These are phyloP conservation scores for Dasyurus viverrinus DNA, from an alignment of 2,113 vertebrate genomes.

Conservation along the genomic window DNA sequence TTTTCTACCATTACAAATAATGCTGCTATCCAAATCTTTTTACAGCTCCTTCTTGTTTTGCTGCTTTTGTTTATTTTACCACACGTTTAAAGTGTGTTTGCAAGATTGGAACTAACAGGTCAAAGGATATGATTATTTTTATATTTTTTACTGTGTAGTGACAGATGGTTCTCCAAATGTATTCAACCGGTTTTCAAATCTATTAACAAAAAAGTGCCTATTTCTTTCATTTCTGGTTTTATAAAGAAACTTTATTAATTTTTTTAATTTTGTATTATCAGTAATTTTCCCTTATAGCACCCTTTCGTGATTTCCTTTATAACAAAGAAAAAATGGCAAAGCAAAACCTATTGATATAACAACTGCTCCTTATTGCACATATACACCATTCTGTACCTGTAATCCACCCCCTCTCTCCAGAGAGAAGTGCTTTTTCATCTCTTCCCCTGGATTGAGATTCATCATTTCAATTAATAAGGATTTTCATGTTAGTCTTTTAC, in stretches of 20 bases:
- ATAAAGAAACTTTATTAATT: neutral
- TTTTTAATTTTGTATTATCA: neutral
- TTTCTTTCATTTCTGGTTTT: neutral
- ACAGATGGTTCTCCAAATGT: neutral
- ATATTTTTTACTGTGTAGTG: neutral
- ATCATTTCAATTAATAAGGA: neutral
- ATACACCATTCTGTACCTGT: neutral
- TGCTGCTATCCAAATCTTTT: neutral
- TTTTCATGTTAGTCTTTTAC: neutral
- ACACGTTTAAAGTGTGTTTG: neutral
- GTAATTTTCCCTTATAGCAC: neutral
- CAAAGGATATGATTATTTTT: neutral
- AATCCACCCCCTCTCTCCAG: neutral
- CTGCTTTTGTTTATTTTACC: neutral
- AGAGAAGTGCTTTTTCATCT: neutral
- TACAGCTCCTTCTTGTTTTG: neutral
- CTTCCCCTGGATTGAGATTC: neutral
- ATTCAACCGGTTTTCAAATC: neutral
- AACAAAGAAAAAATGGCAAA: neutral
- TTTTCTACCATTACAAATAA: neutral
- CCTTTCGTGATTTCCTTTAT: neutral
- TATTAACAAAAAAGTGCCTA: neutral
- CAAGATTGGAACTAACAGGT: neutral
- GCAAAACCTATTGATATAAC: neutral
- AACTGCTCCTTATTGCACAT: neutral